Evolutionary conservation across 2,888 invertebrate species (phyloP).

Genomic region (Lochmaea capreae): DNA sequence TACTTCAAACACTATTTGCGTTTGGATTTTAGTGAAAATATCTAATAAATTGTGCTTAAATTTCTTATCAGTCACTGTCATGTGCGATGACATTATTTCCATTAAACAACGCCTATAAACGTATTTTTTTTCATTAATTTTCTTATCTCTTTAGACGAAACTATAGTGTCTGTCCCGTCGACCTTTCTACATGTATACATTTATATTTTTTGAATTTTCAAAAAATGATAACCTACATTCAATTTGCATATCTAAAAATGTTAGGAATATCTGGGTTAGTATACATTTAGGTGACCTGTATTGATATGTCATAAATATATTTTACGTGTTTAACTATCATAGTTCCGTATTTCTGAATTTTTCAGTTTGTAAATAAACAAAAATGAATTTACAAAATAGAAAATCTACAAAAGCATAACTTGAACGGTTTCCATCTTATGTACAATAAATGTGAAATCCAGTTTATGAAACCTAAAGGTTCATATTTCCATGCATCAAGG

Average conservation of each 20-base stretch:
- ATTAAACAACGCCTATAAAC: not conserved
- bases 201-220: not conserved
- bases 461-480: too few species aligned
- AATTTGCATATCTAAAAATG: not conserved
- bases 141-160: not conserved
- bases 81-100: not conserved
- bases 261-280: constrained; percentile 1
- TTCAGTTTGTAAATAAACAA: too few species aligned
- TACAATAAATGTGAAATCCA: too few species aligned
- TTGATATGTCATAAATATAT: not conserved
- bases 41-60: not conserved
- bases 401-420: too few species aligned
- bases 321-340: too few species aligned
- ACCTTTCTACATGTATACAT: not conserved
- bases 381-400: too few species aligned
- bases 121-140: not conserved
- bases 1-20: too few species aligned
- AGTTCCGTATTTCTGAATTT: too few species aligned
- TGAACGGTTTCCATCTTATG: too few species aligned
- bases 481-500: too few species aligned
- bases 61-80: not conserved
- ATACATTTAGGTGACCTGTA: not conserved
- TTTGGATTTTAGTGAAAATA: too few species aligned
- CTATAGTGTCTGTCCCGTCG: not conserved
- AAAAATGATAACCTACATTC: not conserved